Percentiles rank a stretch among this genome's conserved stretches.
Conservation (phyloP, 2,113 vertebrate genomes). For the Anser cygnoides region DNA sequence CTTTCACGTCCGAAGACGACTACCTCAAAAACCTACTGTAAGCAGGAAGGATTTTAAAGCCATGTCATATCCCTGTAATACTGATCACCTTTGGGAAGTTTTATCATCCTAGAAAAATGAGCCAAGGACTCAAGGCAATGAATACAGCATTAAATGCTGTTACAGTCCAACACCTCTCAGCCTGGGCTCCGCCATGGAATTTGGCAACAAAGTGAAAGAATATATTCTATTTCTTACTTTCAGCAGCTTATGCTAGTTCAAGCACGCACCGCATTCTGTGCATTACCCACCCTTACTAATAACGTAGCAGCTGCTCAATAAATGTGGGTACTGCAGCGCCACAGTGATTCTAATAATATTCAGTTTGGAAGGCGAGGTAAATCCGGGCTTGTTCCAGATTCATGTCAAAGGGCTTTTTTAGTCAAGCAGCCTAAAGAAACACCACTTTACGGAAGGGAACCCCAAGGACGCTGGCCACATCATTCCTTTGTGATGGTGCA, state of each 20-base stretch:
- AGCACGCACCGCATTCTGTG: neutral
- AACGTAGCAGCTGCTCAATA: neutral
- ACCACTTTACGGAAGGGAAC: neutral
- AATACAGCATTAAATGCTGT: neutral
- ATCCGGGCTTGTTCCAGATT: neutral
- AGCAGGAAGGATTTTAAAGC: conserved; percentile 13
- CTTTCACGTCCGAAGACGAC: conserved; percentile 8
- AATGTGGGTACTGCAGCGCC: neutral
- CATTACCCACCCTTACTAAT: neutral
- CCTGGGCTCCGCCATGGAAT: neutral
- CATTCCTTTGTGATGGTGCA: neutral
- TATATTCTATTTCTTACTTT: neutral
- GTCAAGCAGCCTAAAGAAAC: neutral
- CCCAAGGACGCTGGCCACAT: neutral
- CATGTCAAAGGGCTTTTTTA: neutral
- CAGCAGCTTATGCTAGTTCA: neutral
- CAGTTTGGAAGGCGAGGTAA: neutral
- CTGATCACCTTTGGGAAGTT: neutral
- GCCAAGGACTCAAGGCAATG: neutral
- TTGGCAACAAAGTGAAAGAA: neutral
- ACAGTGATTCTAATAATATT: neutral
- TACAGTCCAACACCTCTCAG: neutral
- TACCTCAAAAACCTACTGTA: neutral
- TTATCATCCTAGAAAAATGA: neutral
- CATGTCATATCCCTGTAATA: neutral